These are phyloP conservation scores for Virgularia gustaviana DNA, from an alignment of 92 coral and sea anemone species.

Conservation along the genomic window DNA sequence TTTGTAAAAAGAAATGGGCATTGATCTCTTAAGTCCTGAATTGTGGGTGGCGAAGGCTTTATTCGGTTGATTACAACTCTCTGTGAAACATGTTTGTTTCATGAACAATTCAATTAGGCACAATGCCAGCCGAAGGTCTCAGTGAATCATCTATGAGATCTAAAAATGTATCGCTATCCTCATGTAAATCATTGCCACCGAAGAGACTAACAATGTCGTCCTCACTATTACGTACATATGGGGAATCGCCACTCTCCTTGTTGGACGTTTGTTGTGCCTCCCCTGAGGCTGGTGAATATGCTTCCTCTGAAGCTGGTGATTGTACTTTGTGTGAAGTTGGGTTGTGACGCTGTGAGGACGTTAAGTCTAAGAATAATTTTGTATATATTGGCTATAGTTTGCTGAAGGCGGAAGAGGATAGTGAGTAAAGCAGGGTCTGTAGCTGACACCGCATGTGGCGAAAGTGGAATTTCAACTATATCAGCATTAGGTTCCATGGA, in stretches of 20 bases:
- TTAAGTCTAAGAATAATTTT: neutral
- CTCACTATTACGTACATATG: slow-evolving; percentile 2
- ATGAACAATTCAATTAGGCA: no score
- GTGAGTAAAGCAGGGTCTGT: neutral
- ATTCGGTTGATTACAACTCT: no score
- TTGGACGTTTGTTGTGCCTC: neutral
- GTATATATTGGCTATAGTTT: neutral
- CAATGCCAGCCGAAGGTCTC: neutral
- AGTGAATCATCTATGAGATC: slow-evolving; percentile 6
- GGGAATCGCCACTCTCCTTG: slow-evolving; percentile 6
- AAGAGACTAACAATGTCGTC: slow-evolving; percentile 1
- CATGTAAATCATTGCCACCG: neutral
- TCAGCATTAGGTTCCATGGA: neutral
- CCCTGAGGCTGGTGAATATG: slow-evolving; percentile 2
- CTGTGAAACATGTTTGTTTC: no score
- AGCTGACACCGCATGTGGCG: neutral
- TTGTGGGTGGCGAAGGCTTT: no score
- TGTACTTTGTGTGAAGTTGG: neutral
- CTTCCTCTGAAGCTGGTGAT: slow-evolving; percentile 11
- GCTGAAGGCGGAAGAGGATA: neutral
- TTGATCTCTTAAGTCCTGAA: no score
- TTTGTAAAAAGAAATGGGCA: no score
- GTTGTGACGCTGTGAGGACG: neutral
- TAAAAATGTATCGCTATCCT: neutral
- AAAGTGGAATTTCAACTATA: neutral